Evolutionary conservation across 2,113 vertebrate genomes (phyloP).

Genomic region (Murina feae): DNA sequence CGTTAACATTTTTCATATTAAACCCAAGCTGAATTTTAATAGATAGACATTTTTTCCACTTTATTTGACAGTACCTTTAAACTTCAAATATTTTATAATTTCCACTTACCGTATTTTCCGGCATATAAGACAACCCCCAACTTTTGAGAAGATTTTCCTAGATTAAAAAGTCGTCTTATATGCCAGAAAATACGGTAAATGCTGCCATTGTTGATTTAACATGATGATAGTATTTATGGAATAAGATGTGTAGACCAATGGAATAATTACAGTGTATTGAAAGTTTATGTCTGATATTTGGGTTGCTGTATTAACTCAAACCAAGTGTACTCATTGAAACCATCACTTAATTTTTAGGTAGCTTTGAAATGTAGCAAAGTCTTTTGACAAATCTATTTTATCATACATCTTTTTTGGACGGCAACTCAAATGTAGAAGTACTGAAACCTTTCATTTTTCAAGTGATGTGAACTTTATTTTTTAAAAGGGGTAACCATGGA

Average conservation of each 20-base stretch:
- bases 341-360: background rate
- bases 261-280: background rate
- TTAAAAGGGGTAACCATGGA: background rate
- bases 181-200: no score
- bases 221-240: background rate
- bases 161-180: no score
- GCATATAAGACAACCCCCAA: no score
- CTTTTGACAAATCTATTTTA: background rate
- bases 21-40: slow-evolving; percentile 64
- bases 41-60: background rate
- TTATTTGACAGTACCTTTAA: slow-evolving; percentile 43
- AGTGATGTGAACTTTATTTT: background rate
- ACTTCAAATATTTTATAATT: slow-evolving; percentile 22
- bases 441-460: background rate
- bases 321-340: background rate
- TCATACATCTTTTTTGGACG: background rate
- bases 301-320: background rate
- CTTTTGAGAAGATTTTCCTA: no score
- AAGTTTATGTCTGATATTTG: background rate
- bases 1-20: slow-evolving; percentile 61
- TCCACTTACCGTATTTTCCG: no score
- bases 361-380: background rate
- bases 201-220: background rate
- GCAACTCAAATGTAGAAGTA: background rate
- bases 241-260: background rate